Conservation (phyloP, 1,140 invertebrate species). For the Drosophila serrata region DNA sequence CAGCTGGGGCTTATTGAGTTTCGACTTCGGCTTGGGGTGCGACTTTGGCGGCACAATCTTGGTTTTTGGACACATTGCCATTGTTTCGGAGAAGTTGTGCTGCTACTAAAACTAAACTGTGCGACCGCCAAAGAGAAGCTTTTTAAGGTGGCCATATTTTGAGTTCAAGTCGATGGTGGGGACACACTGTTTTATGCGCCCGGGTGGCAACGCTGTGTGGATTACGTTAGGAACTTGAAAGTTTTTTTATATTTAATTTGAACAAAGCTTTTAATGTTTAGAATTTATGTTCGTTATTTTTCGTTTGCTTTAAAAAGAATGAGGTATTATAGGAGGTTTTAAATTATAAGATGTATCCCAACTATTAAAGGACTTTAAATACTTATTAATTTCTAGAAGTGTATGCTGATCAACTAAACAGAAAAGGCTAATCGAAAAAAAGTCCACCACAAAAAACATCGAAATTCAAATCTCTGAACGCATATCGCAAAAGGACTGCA, state of each 20-base stretch:
- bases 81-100: background rate
- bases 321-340: no score
- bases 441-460: background rate
- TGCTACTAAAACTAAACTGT: background rate
- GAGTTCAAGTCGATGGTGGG: background rate
- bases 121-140: no score
- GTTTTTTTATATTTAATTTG: background rate
- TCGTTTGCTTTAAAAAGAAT: no score
- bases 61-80: background rate
- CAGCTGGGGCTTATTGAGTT: background rate
- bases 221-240: background rate
- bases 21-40: background rate
- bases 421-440: background rate
- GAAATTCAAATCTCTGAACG: background rate
- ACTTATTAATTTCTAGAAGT: background rate
- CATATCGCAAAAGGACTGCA: constrained; percentile 41
- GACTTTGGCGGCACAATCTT: background rate
- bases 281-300: background rate
- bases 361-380: background rate
- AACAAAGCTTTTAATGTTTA: background rate
- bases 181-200: background rate
- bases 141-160: background rate
- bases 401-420: background rate
- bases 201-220: background rate
- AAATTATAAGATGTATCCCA: no score